phyloP scores from a whole-genome alignment of 1,140 invertebrate species.

The Drosophila prosaltans region DNA sequence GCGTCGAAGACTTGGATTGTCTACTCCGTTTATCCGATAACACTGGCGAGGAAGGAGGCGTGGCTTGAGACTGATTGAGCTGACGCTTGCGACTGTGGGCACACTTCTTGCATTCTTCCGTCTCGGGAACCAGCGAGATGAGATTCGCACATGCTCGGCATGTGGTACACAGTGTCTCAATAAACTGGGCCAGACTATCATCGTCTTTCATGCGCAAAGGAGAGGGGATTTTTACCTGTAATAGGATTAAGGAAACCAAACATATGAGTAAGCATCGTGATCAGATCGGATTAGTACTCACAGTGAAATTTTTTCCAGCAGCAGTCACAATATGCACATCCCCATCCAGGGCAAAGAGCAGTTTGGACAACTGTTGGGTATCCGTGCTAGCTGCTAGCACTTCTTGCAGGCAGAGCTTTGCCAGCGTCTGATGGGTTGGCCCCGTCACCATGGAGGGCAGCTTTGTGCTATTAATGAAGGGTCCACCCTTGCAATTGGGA shows the following conservation, averaged over 20 bases:
- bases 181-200: constrained; percentile 77
- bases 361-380: constrained; percentile 76
- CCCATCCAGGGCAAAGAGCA: constrained; percentile 77
- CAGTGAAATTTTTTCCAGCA: constrained; percentile 82
- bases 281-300: constrained; percentile 27
- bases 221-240: constrained; percentile 80
- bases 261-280: neutral
- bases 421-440: constrained; percentile 80
- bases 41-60: constrained; percentile 70
- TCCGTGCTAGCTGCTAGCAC: constrained; percentile 80
- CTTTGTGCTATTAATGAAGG: constrained; percentile 83
- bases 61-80: constrained; percentile 48
- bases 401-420: constrained; percentile 83
- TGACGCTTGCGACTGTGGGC: constrained; percentile 64
- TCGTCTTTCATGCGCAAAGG: constrained; percentile 78
- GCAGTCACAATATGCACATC: constrained; percentile 83
- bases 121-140: constrained; percentile 77
- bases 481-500: constrained; percentile 84
- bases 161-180: constrained; percentile 80
- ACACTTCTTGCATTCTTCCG: constrained; percentile 82
- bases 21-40: constrained; percentile 68
- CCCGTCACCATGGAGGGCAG: constrained; percentile 83
- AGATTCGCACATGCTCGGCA: constrained; percentile 82
- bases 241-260: neutral
- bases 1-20: constrained; percentile 54